Percentiles rank a stretch among this genome's conserved stretches.
These are phyloP conservation scores for Zapornia atra DNA, from an alignment of 2,113 vertebrate genomes.

Conservation along the genomic window DNA sequence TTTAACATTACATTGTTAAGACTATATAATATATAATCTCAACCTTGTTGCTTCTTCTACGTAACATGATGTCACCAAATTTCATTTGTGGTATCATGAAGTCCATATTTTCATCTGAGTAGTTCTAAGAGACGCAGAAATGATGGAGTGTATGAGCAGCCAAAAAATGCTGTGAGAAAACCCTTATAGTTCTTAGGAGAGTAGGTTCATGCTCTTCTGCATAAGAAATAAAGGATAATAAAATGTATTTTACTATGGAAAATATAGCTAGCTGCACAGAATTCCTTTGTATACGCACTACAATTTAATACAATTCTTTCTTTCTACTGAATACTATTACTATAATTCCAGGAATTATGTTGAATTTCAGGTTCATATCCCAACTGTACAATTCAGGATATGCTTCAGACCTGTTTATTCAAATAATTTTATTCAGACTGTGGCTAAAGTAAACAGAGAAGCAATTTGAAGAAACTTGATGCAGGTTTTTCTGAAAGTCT, in stretches of 20 bases:
- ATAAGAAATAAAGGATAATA: neutral
- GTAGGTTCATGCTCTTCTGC: neutral
- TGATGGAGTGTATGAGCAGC: neutral
- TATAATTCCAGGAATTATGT: constrained; percentile 37
- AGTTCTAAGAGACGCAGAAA: neutral
- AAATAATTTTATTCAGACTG: constrained; percentile 41
- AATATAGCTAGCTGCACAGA: neutral
- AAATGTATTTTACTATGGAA: constrained; percentile 2
- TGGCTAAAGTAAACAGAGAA: constrained; percentile 53
- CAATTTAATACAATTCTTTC: constrained; percentile 35
- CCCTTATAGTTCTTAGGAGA: neutral
- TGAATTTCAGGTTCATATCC: constrained; percentile 50
- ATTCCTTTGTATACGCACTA: neutral
- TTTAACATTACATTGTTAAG: neutral
- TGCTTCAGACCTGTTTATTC: constrained; percentile 34
- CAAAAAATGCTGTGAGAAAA: neutral
- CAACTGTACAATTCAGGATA: constrained; percentile 41
- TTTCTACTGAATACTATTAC: constrained; percentile 27
- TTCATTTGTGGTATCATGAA: neutral
- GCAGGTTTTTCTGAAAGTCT: constrained; percentile 34
- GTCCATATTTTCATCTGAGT: neutral
- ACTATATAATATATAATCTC: neutral
- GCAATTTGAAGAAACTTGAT: constrained; percentile 23
- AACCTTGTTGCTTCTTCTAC: neutral
- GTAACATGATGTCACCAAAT: neutral